Percentiles rank a stretch among this genome's conserved stretches.
Conservation (phyloP, 2,888 invertebrate genomes). For the Ochropleura plecta region DNA sequence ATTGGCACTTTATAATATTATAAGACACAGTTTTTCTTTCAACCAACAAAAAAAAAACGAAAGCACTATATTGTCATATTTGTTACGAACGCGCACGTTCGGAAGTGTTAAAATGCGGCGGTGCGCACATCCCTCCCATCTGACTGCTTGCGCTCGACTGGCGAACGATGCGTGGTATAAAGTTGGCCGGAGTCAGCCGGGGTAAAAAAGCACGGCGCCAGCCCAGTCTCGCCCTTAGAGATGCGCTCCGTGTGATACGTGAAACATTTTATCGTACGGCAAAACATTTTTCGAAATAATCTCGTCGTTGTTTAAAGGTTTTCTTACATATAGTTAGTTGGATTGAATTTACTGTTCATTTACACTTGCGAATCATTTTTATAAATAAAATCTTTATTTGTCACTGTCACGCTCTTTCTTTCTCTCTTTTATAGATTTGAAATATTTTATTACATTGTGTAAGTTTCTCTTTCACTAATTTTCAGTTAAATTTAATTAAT, state of each 20-base stretch:
- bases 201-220: conserved; percentile 90
- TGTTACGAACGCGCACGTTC: conserved; percentile 75
- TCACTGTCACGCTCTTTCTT: no score
- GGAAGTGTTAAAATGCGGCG: conserved; percentile 63
- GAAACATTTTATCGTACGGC: conserved; percentile 78
- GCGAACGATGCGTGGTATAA: conserved; percentile 76
- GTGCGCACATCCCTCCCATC: conserved; percentile 72
- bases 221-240: conserved; percentile 89
- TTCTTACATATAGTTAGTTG: background rate
- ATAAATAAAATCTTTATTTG: background rate
- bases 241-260: conserved; percentile 78
- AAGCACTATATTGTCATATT: conserved; percentile 70
- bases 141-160: conserved; percentile 82
- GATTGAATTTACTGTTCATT: background rate
- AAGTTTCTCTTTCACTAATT: background rate
- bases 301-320: conserved; percentile 11
- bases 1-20: conserved; percentile 79
- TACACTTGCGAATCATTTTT: background rate
- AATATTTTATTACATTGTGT: background rate
- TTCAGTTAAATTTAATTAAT: background rate
- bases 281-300: conserved; percentile 39
- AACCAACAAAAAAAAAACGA: conserved; percentile 63
- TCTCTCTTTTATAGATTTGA: background rate
- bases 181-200: conserved; percentile 81
- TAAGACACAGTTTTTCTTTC: conserved; percentile 77